A percentile compares a stretch with the other conserved stretches of the same genome.
These are phyloP conservation scores for Vollenhovia emeryi DNA, from an alignment of 1,140 invertebrate genomes.

Conservation along the genomic window DNA sequence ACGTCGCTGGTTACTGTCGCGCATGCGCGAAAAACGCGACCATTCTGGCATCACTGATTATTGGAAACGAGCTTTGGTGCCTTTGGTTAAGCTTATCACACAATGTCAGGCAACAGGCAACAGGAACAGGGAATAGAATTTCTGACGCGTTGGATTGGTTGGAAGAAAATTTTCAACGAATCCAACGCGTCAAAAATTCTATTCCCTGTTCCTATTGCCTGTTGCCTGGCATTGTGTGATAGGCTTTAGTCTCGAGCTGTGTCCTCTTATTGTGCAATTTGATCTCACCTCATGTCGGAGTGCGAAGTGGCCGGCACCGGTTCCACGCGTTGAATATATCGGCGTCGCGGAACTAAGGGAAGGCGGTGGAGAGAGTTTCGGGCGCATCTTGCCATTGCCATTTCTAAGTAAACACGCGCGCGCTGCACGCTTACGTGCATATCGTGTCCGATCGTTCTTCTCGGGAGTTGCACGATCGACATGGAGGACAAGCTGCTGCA, in stretches of 20 bases:
- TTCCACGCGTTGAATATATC: not conserved
- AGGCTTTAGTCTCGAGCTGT: not conserved
- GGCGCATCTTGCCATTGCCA: not conserved
- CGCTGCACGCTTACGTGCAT: not conserved
- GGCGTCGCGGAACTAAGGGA: not conserved
- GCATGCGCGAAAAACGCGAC: too few species aligned
- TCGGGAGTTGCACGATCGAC: not conserved
- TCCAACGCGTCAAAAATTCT: too few species aligned
- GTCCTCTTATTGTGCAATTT: conserved; percentile 17
- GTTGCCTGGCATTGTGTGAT: too few species aligned
- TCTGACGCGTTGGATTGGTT: too few species aligned
- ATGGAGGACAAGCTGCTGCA: conserved; percentile 70
- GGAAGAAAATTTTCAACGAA: too few species aligned
- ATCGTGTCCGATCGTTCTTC: not conserved
- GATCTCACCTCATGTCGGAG: not conserved
- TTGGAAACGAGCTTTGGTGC: too few species aligned
- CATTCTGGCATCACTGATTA: too few species aligned
- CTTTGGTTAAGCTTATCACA: too few species aligned
- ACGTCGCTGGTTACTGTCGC: too few species aligned
- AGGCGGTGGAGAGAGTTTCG: not conserved
- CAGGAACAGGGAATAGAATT: too few species aligned
- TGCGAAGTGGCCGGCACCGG: not conserved
- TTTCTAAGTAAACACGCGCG: not conserved
- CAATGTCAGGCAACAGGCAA: too few species aligned
- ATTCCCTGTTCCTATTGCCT: too few species aligned